Base-by-base conservation (phyloP, 2,113 vertebrate species). In the Percopsis transmontana region DNA sequence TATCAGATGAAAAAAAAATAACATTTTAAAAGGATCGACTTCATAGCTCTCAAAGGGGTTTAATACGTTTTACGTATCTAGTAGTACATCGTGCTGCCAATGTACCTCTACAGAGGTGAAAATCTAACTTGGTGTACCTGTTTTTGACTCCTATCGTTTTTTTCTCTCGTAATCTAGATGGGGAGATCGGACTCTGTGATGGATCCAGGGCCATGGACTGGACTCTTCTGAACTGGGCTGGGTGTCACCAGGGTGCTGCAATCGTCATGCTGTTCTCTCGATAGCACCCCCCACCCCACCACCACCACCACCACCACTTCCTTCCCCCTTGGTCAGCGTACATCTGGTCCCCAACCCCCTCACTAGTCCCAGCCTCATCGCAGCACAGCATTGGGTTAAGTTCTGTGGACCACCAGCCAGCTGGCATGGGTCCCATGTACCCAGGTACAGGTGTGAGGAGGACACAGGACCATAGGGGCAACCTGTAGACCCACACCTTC, bases 401-500 rank as follows among this genome's bases (percentile, higher is more conserved):
- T 77, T 6, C 0, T 77, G 27, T 89, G 51, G 76, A 86, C 90
- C 74, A 88, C 75, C 68, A 24, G 27, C 44, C 62, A 53, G 76
- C 76, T 11, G 58, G 69, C 62, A 91, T 91, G 89, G 87, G 80
- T 79, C 44, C 24, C 81, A 81, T 86, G 87, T 90, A 92, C 89
- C 89, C 90, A 62, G 79, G 86, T 90, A 84, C 89, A 75, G 80
- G 81, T 81, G 82, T 90, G 89, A 95, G 93, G 94, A 91, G 93
- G 93, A 91, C 90, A 84, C 91, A 54, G 90, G 87, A 79, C 82
- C 61, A 77, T 48, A 66, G 70, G 61, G 76, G 92, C 84, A 85
- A 82, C 88, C 92, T 90, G 81, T 93, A 90, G 89, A 87, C 84
- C 71, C 58, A 56, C 81, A 81, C 79, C 42, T 71, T 71, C 44